These are phyloP conservation scores for Tipula helvola DNA, from an alignment of 2,888 invertebrate genomes.

Conservation along the genomic window DNA sequence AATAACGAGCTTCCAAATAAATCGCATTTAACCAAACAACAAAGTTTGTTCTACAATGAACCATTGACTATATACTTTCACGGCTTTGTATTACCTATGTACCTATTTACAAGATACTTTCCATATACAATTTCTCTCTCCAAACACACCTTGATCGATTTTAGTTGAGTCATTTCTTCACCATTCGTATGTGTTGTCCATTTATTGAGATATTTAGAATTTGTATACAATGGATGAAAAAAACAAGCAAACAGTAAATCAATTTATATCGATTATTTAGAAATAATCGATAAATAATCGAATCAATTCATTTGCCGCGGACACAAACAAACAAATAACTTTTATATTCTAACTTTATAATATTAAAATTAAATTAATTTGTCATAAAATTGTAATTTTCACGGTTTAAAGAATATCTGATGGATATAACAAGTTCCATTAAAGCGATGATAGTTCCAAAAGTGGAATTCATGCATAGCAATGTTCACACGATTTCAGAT, in stretches of 20 bases:
- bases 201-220: neutral
- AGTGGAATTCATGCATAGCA: neutral
- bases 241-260: neutral
- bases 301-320: neutral
- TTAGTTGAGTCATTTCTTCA: neutral
- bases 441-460: neutral
- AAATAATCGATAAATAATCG: neutral
- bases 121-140: no score
- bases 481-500: neutral
- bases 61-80: no score
- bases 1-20: no score
- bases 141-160: neutral
- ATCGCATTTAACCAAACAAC: no score
- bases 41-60: no score
- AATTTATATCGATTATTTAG: neutral
- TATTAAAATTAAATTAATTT: neutral
- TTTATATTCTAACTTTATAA: neutral
- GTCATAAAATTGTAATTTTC: constrained; percentile 8
- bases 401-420: neutral
- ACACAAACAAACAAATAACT: no score
- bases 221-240: neutral
- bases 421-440: neutral
- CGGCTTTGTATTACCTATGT: no score
- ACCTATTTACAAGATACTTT: no score
- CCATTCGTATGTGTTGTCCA: neutral